A percentile compares a stretch with the other conserved stretches of the same genome.
Conservation (phyloP, 2,797 vertebrate species). For the Setipinna tenuifilis region DNA sequence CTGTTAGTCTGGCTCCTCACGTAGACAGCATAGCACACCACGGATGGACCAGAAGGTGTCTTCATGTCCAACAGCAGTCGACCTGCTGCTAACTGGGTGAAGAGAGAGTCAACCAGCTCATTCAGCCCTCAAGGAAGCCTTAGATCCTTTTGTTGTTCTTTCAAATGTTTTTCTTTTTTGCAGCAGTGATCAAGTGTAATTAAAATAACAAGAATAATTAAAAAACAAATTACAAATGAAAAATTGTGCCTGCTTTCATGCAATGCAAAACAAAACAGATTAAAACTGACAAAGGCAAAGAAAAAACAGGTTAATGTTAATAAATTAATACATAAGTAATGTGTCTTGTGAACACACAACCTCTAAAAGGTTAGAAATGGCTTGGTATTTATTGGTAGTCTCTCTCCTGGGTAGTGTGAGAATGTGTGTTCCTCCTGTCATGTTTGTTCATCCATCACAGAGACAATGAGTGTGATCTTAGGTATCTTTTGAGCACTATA, state of each 20-base stretch:
- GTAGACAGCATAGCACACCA: background rate
- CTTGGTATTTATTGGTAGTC: conserved; percentile 46
- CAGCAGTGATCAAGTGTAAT: conserved; percentile 42
- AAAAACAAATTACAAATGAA: conserved; percentile 61
- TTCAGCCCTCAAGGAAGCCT: background rate
- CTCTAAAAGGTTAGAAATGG: conserved; percentile 61
- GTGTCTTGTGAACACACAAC: conserved; percentile 59
- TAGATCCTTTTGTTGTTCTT: background rate
- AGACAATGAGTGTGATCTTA: conserved; percentile 50
- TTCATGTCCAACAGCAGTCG: background rate
- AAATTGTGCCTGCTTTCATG: conserved; percentile 56
- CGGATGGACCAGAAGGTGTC: background rate
- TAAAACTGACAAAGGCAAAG: conserved; percentile 52
- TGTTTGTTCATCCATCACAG: conserved; percentile 47
- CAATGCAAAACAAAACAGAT: conserved; percentile 52
- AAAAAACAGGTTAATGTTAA: conserved; percentile 62
- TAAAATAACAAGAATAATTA: conserved; percentile 75
- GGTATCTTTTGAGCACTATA: conserved; percentile 57
- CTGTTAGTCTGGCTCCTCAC: background rate
- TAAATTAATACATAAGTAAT: conserved; percentile 75
- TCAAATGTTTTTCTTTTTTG: background rate
- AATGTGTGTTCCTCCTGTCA: conserved; percentile 14
- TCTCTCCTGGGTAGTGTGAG: conserved; percentile 28
- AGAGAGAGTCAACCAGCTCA: background rate
- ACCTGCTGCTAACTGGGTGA: background rate